Conservation (phyloP, 1,140 invertebrate genomes). For the Aphelenchoides fujianensis region DNA sequence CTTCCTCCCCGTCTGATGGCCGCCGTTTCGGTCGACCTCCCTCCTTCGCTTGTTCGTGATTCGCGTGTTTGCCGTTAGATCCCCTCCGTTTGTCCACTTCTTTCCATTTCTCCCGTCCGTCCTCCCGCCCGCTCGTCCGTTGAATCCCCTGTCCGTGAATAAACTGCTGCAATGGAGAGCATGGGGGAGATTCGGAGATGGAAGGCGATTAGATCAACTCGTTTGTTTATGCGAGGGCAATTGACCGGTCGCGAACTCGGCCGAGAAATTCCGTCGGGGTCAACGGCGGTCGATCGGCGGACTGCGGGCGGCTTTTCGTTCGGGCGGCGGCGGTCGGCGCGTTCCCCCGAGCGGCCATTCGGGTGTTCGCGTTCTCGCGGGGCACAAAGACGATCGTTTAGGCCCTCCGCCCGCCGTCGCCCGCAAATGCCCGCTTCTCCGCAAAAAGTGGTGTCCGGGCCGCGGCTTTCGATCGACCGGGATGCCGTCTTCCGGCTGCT, state of each 20-base stretch:
- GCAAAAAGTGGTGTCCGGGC: not conserved
- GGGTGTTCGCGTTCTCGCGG: not conserved
- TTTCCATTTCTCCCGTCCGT: not conserved
- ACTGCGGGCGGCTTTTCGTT: not conserved
- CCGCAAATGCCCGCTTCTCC: not conserved
- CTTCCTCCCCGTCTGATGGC: too few species aligned
- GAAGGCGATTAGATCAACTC: too few species aligned
- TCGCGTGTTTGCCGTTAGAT: not conserved
- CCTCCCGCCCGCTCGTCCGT: not conserved
- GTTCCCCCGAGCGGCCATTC: too few species aligned
- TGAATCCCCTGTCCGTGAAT: too few species aligned
- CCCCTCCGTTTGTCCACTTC: not conserved
- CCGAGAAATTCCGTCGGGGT: not conserved
- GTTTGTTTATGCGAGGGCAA: too few species aligned
- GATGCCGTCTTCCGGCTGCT: slow-evolving; percentile 55
- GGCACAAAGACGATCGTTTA: not conserved
- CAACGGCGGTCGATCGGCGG: not conserved
- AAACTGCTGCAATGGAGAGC: too few species aligned
- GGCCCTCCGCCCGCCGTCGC: not conserved
- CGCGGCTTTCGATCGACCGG: slow-evolving; percentile 45
- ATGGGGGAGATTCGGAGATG: too few species aligned
- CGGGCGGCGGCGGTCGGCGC: too few species aligned
- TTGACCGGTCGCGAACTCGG: too few species aligned
- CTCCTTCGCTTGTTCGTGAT: not conserved
- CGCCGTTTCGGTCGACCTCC: not conserved